Conservation (phyloP, 2,113 vertebrate species). For the Aptenodytes forsteri region DNA sequence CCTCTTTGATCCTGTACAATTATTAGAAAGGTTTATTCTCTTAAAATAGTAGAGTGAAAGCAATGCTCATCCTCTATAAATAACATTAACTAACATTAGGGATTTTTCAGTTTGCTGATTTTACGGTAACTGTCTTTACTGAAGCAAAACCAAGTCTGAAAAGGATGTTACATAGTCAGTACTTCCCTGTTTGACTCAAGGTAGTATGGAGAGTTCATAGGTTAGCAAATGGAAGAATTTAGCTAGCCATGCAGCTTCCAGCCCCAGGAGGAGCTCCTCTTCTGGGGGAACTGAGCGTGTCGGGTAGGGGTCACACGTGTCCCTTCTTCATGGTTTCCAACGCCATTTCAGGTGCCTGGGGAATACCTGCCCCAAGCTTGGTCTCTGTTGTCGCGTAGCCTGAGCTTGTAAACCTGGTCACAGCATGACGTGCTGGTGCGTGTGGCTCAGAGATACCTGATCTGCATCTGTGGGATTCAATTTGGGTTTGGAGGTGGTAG, state of each 20-base stretch:
- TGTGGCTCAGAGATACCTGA: not conserved
- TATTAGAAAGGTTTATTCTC: not conserved
- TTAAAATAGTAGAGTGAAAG: not conserved
- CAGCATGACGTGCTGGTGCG: not conserved
- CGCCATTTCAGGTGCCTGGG: not conserved
- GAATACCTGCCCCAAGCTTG: not conserved
- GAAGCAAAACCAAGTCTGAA: not conserved
- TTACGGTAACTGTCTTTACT: not conserved
- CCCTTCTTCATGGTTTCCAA: not conserved
- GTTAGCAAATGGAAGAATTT: not conserved
- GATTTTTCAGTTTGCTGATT: not conserved
- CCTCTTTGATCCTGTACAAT: not conserved
- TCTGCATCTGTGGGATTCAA: not conserved
- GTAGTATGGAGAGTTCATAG: not conserved
- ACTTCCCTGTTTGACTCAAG: not conserved
- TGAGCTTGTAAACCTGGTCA: not conserved
- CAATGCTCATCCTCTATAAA: not conserved
- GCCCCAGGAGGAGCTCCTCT: not conserved
- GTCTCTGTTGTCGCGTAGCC: not conserved
- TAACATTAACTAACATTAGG: not conserved
- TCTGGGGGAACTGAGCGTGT: not conserved
- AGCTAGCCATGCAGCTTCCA: not conserved
- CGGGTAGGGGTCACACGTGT: fast-evolving
- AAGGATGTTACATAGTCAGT: not conserved
- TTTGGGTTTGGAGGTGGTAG: not conserved